These are phyloP conservation scores for Mesembrinibis cayennensis DNA, from an alignment of 2,113 vertebrate genomes.

Conservation along the genomic window DNA sequence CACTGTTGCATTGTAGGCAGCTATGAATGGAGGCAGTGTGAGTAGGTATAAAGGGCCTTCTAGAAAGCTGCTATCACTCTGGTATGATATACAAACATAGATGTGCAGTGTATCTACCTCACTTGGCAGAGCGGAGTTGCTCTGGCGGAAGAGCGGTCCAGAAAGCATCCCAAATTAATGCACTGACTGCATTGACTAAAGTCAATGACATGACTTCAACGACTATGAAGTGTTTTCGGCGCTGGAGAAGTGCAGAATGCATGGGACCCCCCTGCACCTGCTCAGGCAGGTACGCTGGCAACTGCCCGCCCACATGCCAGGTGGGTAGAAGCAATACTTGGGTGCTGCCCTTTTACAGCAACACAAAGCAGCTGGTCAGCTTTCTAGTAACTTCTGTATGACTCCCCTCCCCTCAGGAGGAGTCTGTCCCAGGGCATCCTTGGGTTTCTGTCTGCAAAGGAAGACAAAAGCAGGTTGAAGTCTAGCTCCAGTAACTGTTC, in stretches of 20 bases:
- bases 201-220: too few relatives aligned
- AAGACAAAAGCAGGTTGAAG: neutral
- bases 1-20: neutral
- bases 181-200: too few relatives aligned
- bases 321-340: neutral
- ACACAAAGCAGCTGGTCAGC: neutral
- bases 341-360: neutral
- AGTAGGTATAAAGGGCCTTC: neutral
- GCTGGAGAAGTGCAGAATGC: neutral
- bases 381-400: neutral
- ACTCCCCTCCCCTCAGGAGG: neutral
- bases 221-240: accelerated
- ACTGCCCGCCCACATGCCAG: neutral
- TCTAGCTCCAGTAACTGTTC: neutral
- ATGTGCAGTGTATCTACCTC: neutral
- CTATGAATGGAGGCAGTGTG: neutral
- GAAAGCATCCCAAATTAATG: neutral
- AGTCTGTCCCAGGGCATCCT: neutral
- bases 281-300: neutral
- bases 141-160: neutral
- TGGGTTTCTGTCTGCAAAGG: neutral
- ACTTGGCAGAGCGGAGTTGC: neutral
- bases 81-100: neutral
- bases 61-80: neutral
- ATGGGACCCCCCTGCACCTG: neutral